Conservation (phyloP, 1,140 invertebrate species). For the Helicorthomorpha holstii region DNA sequence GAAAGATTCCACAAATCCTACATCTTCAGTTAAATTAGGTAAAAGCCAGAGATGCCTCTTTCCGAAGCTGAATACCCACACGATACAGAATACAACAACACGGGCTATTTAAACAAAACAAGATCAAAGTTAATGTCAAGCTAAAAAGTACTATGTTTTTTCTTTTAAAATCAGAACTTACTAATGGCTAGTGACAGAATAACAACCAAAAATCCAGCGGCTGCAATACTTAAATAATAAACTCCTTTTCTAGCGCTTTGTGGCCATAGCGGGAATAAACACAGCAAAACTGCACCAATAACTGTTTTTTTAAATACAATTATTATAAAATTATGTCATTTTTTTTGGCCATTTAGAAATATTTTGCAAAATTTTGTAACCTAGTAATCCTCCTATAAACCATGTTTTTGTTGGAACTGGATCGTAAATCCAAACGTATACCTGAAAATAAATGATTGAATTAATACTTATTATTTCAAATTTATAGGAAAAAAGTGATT, state of each 20-base stretch:
- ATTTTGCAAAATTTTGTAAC: constrained; percentile 17
- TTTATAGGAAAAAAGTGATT: background rate
- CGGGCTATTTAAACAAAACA: constrained; percentile 37
- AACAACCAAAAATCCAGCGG: constrained; percentile 81
- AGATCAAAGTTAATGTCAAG: constrained; percentile 4
- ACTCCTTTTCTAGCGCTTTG: constrained; percentile 79
- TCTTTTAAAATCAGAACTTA: constrained; percentile 19
- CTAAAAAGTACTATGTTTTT: background rate
- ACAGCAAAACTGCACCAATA: constrained; percentile 82
- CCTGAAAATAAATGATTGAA: constrained; percentile 22
- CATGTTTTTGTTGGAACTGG: constrained; percentile 93
- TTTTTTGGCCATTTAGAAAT: background rate
- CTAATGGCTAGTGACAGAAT: constrained; percentile 72
- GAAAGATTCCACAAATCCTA: constrained; percentile 96
- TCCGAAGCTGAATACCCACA: constrained; percentile 78
- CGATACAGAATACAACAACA: constrained; percentile 72
- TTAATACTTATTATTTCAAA: background rate
- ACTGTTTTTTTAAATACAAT: constrained; percentile 31
- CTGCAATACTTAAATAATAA: constrained; percentile 89
- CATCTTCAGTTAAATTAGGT: constrained; percentile 95
- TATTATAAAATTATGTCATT: background rate
- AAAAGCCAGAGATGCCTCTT: constrained; percentile 91
- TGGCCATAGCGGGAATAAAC: constrained; percentile 96
- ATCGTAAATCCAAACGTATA: constrained; percentile 99
- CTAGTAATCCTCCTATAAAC: constrained; percentile 72